Conservation (phyloP, 1,140 invertebrate species). For the Stenopsyche tienmushanensis region DNA sequence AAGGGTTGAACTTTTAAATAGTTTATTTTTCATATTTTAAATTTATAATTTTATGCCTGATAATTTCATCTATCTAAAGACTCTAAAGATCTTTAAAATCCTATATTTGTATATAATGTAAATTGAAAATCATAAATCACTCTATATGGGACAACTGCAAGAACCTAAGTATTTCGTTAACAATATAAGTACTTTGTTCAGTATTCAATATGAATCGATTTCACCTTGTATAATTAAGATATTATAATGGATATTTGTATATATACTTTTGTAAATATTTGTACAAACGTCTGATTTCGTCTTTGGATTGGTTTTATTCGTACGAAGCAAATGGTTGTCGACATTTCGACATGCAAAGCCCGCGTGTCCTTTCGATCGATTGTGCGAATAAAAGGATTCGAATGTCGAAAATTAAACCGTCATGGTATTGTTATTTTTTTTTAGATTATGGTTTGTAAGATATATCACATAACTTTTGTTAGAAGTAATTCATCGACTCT, state of each 20-base stretch:
- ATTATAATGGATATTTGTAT: constrained; percentile 21
- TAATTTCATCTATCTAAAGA: constrained; percentile 26
- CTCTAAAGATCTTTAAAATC: constrained; percentile 20
- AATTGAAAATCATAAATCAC: constrained; percentile 21
- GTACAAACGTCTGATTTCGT: constrained; percentile 17
- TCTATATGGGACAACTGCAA: constrained; percentile 18
- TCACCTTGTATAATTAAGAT: constrained; percentile 23
- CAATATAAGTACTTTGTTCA: constrained; percentile 23
- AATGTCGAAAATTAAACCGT: too few relatives aligned
- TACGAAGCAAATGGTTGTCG: too few relatives aligned
- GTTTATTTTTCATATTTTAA: constrained; percentile 22
- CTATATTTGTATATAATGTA: constrained; percentile 6
- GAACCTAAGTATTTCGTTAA: constrained; percentile 18
- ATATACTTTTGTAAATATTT: constrained; percentile 20
- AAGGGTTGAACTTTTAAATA: constrained; percentile 17
- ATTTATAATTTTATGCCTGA: constrained; percentile 20
- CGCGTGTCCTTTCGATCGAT: too few relatives aligned
- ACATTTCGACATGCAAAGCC: too few relatives aligned
- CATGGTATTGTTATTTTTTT: too few relatives aligned
- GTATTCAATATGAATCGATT: constrained; percentile 26
- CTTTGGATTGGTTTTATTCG: too few relatives aligned
- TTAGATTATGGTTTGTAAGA: too few relatives aligned
- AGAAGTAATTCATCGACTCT: too few relatives aligned
- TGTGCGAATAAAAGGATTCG: too few relatives aligned
- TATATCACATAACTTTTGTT: too few relatives aligned